These are phyloP conservation scores for Onthophagus taurus DNA, from an alignment of 1,140 invertebrate species.

Conservation along the genomic window DNA sequence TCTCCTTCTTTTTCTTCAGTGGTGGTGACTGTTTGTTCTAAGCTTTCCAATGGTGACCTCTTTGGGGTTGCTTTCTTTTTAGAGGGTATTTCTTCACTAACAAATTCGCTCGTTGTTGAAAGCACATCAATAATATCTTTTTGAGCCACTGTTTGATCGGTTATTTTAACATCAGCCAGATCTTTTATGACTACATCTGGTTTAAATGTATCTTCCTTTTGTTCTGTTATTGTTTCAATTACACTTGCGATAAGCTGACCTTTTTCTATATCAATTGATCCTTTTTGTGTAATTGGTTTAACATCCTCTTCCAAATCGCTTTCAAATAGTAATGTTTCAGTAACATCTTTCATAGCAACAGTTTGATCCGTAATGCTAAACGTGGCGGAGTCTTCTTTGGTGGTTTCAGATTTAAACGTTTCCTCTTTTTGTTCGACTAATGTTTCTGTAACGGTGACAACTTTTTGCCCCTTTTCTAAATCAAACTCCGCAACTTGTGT, in stretches of 20 bases:
- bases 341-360: slow-evolving; percentile 4
- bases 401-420: slow-evolving; percentile 20
- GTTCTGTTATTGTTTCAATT: slow-evolving; percentile 8
- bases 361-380: slow-evolving; percentile 17
- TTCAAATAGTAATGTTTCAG: too few relatives aligned
- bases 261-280: slow-evolving; percentile 17
- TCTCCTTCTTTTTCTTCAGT: slow-evolving; percentile 25
- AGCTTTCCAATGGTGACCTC: slow-evolving; percentile 17
- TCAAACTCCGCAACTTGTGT: slow-evolving; percentile 27
- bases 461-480: slow-evolving; percentile 33
- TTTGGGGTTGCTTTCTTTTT: slow-evolving; percentile 16
- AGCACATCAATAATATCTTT: slow-evolving; percentile 5
- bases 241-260: slow-evolving; percentile 6
- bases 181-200: slow-evolving; percentile 3
- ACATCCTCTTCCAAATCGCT: not conserved
- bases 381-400: slow-evolving; percentile 23
- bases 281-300: slow-evolving; percentile 1
- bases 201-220: slow-evolving; percentile 13
- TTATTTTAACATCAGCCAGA: slow-evolving; percentile 8
- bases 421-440: slow-evolving; percentile 36
- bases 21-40: slow-evolving; percentile 24
- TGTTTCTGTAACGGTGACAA: slow-evolving; percentile 34
- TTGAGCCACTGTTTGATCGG: slow-evolving; percentile 11
- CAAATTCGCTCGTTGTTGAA: slow-evolving; percentile 9
- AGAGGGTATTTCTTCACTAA: not conserved